phyloP scores from a whole-genome alignment of 2,113 vertebrate species.

The Hemiprocne comata region DNA sequence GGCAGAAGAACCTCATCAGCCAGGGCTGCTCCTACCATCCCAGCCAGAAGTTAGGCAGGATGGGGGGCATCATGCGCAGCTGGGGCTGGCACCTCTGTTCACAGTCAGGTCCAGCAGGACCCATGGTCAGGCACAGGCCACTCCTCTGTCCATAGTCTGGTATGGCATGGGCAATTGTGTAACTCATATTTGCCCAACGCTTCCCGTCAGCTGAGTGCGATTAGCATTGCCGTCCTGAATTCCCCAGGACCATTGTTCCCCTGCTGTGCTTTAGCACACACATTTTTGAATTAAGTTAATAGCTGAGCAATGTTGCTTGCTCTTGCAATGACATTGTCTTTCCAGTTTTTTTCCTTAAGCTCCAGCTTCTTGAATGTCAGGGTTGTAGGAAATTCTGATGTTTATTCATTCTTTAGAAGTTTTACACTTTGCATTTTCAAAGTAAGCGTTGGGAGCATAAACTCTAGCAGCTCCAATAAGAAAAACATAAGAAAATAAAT shows the following conservation, averaged over 20 bases:
- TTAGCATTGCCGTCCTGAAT: neutral
- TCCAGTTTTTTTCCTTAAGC: neutral
- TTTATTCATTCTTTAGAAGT: neutral
- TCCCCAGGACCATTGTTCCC: neutral
- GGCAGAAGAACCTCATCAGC: neutral
- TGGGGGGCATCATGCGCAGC: rapidly evolving
- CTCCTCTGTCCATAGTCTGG: neutral
- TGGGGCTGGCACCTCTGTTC: neutral
- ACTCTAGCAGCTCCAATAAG: neutral
- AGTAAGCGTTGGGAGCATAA: neutral
- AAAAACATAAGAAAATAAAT: neutral
- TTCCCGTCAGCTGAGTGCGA: neutral
- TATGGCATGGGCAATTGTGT: neutral
- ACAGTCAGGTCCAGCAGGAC: neutral
- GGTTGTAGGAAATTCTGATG: neutral
- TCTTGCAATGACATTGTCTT: neutral
- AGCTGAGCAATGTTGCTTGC: neutral
- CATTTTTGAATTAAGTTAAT: neutral
- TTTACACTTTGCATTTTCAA: neutral
- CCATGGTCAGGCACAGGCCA: neutral
- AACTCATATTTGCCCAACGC: neutral
- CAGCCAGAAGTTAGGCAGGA: neutral
- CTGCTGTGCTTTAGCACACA: neutral
- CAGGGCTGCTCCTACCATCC: neutral
- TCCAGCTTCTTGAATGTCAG: neutral